A percentile compares a stretch with the other conserved stretches of the same genome.
Evolutionary conservation across 2,888 invertebrate genomes (phyloP).

Genomic region (Argynnis bischoffii): DNA sequence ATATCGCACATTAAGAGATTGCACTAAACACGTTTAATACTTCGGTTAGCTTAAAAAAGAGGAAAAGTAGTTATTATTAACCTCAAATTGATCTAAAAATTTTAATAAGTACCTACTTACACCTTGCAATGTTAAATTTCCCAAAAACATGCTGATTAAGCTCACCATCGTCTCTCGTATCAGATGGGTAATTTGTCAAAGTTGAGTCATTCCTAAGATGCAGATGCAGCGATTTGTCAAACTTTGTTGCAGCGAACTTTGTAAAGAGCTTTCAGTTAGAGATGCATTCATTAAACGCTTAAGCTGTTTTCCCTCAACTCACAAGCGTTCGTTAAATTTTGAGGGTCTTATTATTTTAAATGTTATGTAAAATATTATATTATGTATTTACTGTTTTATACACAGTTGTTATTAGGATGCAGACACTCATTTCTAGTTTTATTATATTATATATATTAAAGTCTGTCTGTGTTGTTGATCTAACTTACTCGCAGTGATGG

Average conservation of each 20-base stretch:
- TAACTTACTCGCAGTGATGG: too few relatives aligned
- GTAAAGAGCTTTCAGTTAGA: conserved; percentile 19
- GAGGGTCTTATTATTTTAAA: background rate
- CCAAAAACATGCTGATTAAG: background rate
- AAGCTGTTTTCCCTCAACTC: background rate
- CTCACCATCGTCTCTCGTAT: background rate
- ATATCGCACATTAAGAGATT: too few relatives aligned
- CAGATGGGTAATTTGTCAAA: conserved; percentile 29
- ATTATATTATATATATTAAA: too few relatives aligned
- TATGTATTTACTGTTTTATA: too few relatives aligned
- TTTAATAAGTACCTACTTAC: background rate
- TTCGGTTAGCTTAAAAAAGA: too few relatives aligned
- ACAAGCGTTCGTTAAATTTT: background rate
- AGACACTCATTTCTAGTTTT: too few relatives aligned
- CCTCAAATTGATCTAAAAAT: too few relatives aligned
- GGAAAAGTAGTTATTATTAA: too few relatives aligned
- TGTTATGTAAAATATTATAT: background rate
- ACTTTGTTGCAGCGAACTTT: conserved; percentile 21
- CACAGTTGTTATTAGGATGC: too few relatives aligned
- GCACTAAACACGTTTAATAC: too few relatives aligned
- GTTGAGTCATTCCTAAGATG: conserved; percentile 17
- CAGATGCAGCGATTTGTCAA: conserved; percentile 28
- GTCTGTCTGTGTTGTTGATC: too few relatives aligned
- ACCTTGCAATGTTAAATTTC: conserved; percentile 6
- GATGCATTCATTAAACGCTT: conserved; percentile 11